Evolutionary conservation across 2,888 invertebrate species (phyloP), one percentile per base, ranked within the genome.

Genomic region (Amiota mariae): DNA sequence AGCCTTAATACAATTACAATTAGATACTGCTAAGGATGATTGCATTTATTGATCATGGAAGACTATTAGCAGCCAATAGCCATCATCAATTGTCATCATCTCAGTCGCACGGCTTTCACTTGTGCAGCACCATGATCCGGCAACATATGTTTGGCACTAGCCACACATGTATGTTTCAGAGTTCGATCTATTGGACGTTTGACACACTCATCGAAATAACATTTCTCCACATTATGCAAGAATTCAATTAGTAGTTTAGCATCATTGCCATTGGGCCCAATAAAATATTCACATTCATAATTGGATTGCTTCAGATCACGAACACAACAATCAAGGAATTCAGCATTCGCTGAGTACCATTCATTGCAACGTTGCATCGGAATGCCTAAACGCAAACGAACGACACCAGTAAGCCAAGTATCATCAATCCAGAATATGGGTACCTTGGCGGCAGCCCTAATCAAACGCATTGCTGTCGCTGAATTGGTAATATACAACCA

Each of bases 371-470:
- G 92, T 73, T 89, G 90, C 59, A 93, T 88, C 56, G 91, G 89
- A n/a, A 94, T 91, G 56, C 91, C 90, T 36, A 93, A 87, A 47
- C 91, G 90, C 71, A 93, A 90, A 9, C 94, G 91, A 48, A 97
- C 89, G 68, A 96, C 91, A 1, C 97, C 97, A 0, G 97, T 97
- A 0, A 97, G 90, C 87, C 94, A 95, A 63, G 95, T 94, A 87
- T 98, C 97, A 86, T 98, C 97, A 75, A 98, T 96, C 97, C 97
- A 98, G 90, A 98, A 97, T 82, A 94, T 95, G 18, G 92, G 90
- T n/a, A 92, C 90, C 51, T 89, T 87, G 48, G 90, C 86, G 0
- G 93, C 92, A 78, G 92, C 90, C 3, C 91, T 85, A 24, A 93
- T 90, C 70, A 97, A 85, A 20, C 90, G 90, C 18, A 87, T 85